Evolutionary conservation across 2,113 vertebrate genomes (phyloP).

Genomic region (Phalacrocorax brasilianus): DNA sequence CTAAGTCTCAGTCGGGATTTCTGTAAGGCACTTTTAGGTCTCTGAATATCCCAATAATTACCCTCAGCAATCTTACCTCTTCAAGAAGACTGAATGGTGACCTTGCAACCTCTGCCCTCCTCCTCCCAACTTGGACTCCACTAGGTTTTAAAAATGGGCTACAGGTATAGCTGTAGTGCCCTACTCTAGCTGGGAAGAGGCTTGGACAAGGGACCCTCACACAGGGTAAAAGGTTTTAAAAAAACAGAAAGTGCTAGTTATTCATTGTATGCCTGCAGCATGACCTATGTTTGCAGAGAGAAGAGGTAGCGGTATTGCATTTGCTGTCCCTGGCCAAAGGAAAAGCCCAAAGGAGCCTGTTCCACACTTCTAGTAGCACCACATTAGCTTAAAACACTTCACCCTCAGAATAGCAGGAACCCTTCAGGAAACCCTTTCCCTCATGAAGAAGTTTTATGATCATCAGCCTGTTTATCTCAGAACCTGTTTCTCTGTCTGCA

Average conservation of each 20-base stretch:
- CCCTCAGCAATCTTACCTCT: background rate
- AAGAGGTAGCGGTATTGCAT: background rate
- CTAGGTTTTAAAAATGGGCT: background rate
- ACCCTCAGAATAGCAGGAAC: background rate
- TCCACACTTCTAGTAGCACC: background rate
- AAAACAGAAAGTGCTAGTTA: background rate
- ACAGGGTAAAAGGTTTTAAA: background rate
- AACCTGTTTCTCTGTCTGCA: conserved; percentile 13
- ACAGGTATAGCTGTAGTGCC: background rate
- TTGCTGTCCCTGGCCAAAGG: background rate
- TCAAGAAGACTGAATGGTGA: background rate
- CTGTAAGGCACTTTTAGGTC: background rate
- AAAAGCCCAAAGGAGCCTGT: background rate
- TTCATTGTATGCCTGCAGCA: background rate
- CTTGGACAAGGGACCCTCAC: background rate
- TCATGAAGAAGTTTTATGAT: background rate
- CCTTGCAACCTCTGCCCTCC: background rate
- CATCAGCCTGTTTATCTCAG: background rate
- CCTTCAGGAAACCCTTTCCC: background rate
- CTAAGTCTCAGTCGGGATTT: background rate
- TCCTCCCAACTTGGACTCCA: background rate
- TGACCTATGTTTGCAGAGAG: background rate
- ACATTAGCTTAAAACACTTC: background rate
- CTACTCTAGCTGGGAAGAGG: background rate
- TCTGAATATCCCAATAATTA: background rate